Percentiles rank a stretch among this genome's conserved stretches.
Conservation (phyloP, 2,113 vertebrate genomes). For the Tricholaema leucomelas region DNA sequence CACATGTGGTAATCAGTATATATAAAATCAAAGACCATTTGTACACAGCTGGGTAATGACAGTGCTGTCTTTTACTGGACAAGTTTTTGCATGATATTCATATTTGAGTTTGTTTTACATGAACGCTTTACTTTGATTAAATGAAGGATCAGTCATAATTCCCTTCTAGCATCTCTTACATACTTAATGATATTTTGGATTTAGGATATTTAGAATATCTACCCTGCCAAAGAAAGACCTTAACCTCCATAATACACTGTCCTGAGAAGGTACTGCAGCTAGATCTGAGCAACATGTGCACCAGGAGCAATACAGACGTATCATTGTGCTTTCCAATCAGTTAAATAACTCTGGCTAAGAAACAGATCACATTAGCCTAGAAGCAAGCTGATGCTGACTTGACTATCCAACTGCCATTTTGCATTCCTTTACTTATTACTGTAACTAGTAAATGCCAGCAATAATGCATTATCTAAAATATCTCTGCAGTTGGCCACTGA, state of each 20-base stretch:
- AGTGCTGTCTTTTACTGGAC: not conserved
- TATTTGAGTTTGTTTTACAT: slow-evolving; percentile 2
- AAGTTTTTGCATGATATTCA: not conserved
- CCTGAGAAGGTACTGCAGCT: not conserved
- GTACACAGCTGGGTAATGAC: slow-evolving; percentile 49
- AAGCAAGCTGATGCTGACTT: not conserved
- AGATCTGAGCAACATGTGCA: not conserved
- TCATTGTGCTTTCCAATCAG: not conserved
- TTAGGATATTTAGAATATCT: not conserved
- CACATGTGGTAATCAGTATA: not conserved
- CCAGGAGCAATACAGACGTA: not conserved
- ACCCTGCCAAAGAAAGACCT: not conserved
- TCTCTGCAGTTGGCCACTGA: not conserved
- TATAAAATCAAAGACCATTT: slow-evolving; percentile 21
- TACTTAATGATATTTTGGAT: not conserved
- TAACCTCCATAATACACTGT: not conserved
- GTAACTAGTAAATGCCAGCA: not conserved
- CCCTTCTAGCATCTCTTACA: not conserved
- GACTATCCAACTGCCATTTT: not conserved
- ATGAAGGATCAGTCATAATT: slow-evolving; percentile 10
- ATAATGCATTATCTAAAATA: not conserved
- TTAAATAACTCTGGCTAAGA: not conserved
- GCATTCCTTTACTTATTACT: not conserved
- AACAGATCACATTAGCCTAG: not conserved
- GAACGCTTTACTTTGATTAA: slow-evolving; percentile 15